Conservation (phyloP, 2,888 invertebrate genomes). For the Drosophila neonasuta region DNA sequence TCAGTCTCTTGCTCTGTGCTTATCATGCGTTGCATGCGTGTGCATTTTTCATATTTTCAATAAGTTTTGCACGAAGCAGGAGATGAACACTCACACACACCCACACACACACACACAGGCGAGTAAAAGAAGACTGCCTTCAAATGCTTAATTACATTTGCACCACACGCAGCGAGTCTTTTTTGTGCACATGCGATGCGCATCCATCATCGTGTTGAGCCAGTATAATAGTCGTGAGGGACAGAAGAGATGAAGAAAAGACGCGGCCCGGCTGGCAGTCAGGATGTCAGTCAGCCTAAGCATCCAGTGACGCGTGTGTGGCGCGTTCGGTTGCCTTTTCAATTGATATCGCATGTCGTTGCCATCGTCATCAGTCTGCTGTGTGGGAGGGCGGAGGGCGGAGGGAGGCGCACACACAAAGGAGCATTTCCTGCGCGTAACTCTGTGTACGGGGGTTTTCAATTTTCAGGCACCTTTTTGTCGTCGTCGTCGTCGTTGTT, state of each 20-base stretch:
- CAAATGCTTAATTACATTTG: conserved; percentile 72
- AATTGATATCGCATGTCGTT: conserved; percentile 65
- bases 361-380: conserved; percentile 35
- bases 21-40: conserved; percentile 47
- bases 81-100: too few species aligned
- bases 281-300: conserved; percentile 28
- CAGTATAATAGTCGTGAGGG: conserved; percentile 45
- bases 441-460: conserved; percentile 47
- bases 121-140: background rate
- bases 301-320: conserved; percentile 40
- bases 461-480: conserved; percentile 53
- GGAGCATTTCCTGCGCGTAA: background rate
- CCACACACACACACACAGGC: too few species aligned
- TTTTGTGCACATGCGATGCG: conserved; percentile 49
- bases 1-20: background rate
- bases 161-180: conserved; percentile 46
- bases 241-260: background rate
- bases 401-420: conserved; percentile 12
- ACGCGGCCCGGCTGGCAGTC: background rate
- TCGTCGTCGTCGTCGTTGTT: conserved; percentile 3
- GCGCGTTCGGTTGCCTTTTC: conserved; percentile 47
- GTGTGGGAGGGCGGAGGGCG: background rate
- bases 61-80: conserved; percentile 25
- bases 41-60: conserved; percentile 67
- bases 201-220: conserved; percentile 58